Evolutionary conservation across 2,888 invertebrate species (phyloP).

Genomic region (Hofmannophila pseudospretella): DNA sequence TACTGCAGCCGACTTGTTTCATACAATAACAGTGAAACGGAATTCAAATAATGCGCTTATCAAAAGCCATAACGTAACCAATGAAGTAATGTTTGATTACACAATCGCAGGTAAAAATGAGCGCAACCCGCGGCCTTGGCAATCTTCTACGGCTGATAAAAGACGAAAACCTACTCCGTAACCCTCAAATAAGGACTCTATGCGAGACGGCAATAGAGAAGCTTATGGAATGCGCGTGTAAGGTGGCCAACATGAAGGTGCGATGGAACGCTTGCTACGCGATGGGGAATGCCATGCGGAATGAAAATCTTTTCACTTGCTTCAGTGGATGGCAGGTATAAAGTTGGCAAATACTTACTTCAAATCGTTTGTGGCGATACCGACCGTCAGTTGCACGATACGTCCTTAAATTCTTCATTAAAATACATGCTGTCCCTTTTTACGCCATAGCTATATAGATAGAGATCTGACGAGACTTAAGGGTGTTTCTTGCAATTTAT

Average conservation of each 20-base stretch:
- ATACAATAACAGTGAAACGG: too few relatives aligned
- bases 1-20: too few relatives aligned
- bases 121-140: conserved; percentile 89
- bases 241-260: conserved; percentile 89
- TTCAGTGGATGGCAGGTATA: conserved; percentile 76
- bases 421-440: too few relatives aligned
- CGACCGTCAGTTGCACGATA: too few relatives aligned
- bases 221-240: conserved; percentile 83
- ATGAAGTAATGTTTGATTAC: neutral
- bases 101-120: conserved; percentile 77
- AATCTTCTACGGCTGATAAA: conserved; percentile 84
- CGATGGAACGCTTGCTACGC: conserved; percentile 96
- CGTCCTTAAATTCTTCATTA: too few relatives aligned
- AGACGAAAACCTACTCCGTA: conserved; percentile 59
- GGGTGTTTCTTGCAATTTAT: too few relatives aligned
- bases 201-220: conserved; percentile 80
- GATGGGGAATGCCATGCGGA: conserved; percentile 86
- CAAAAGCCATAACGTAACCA: too few relatives aligned
- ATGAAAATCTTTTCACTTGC: conserved; percentile 66
- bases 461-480: too few relatives aligned
- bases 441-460: too few relatives aligned
- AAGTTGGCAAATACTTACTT: too few relatives aligned
- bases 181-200: conserved; percentile 68
- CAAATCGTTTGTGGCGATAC: too few relatives aligned
- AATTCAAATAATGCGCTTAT: too few relatives aligned